These are phyloP conservation scores for Caracal caracal DNA, from an alignment of 2,113 vertebrate genomes.

Conservation along the genomic window DNA sequence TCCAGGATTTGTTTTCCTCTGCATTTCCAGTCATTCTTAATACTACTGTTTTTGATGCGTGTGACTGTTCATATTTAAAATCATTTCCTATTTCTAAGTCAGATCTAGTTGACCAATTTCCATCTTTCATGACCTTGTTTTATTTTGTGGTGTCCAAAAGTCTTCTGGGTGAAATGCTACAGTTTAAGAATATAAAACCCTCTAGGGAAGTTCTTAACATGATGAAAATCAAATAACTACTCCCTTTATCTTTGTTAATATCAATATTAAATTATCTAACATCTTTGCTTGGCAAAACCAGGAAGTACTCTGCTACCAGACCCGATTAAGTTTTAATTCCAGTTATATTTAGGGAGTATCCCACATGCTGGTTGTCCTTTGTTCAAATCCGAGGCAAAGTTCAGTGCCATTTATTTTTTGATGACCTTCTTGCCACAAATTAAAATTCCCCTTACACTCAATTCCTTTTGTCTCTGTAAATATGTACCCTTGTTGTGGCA, in stretches of 20 bases:
- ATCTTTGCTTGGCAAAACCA: not conserved
- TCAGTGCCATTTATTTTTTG: constrained; percentile 20
- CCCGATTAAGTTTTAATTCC: not conserved
- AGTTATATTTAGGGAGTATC: not conserved
- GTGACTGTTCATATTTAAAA: not conserved
- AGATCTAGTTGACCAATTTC: not conserved
- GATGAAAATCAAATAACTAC: not conserved
- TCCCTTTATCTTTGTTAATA: not conserved
- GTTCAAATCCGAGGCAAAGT: constrained; percentile 2
- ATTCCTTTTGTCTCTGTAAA: constrained; percentile 38
- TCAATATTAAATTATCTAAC: not conserved
- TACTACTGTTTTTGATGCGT: not conserved
- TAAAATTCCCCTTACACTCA: not conserved
- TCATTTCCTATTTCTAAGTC: not conserved
- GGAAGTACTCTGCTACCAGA: not conserved
- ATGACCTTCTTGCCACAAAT: not conserved
- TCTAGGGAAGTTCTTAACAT: not conserved
- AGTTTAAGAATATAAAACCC: not conserved
- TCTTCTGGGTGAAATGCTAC: not conserved
- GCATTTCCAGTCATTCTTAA: not conserved
- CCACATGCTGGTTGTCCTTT: not conserved
- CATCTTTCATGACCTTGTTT: not conserved
- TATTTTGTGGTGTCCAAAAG: not conserved
- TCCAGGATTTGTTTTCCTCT: not conserved
- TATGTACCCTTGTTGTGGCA: not conserved